phyloP scores from a whole-genome alignment of 2,113 vertebrate genomes.

The Nycticryphes semicollaris region DNA sequence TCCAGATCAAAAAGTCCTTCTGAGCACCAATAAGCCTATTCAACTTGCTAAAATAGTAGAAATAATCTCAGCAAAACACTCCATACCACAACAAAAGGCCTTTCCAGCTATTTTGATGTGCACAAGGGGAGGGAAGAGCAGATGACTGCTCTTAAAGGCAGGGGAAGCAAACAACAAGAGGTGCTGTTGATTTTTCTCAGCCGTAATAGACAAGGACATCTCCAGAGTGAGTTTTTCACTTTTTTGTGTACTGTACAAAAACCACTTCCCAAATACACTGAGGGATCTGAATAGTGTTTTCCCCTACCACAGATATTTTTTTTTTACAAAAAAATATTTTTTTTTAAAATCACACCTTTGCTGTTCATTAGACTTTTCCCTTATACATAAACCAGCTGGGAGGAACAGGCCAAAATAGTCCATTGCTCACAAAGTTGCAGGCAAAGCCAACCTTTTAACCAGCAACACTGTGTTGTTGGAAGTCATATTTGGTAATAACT shows the following conservation, averaged over 20 bases:
- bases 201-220: not conserved
- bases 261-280: not conserved
- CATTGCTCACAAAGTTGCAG: too few relatives aligned
- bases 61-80: not conserved
- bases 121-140: not conserved
- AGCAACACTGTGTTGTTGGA: not conserved
- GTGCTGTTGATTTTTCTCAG: not conserved
- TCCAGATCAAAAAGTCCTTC: not conserved
- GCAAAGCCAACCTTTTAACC: not conserved
- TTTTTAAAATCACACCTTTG: not conserved
- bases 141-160: not conserved
- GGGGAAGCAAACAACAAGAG: not conserved
- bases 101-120: not conserved
- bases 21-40: not conserved
- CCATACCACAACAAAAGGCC: not conserved
- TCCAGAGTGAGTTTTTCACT: not conserved
- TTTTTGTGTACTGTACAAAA: not conserved
- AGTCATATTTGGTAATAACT: not conserved
- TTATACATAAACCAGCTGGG: not conserved
- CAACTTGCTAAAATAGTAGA: not conserved
- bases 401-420: not conserved
- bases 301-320: not conserved
- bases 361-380: not conserved
- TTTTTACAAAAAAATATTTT: too few relatives aligned
- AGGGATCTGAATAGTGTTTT: not conserved